Evolutionary conservation across 2,888 invertebrate genomes (phyloP), one percentile per base, ranked within the genome.

Genomic region (Meiosimyza decipiens): DNA sequence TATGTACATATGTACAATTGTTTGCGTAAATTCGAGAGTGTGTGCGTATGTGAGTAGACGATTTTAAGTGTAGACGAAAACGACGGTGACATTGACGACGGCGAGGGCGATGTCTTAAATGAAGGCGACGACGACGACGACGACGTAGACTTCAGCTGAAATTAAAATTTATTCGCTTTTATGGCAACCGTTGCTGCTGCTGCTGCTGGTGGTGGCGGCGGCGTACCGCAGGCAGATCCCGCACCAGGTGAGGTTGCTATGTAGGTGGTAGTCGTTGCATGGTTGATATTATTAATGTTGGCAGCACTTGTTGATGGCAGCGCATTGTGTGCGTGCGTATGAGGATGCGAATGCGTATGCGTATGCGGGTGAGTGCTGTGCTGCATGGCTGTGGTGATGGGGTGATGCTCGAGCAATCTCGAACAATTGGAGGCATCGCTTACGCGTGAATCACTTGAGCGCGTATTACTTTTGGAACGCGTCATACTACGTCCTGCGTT

Each of bases 391-490:
- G 79, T 77, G 78, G 83, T 82, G 57, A 78, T 77, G 78, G 83
- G 82, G 52, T 82, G 80, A 76, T 86, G 86, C 79, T 86, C 86
- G 81, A 84, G 83, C 76, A 85, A 79, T 75, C 84, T 82, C 62
- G 86, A 86, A 76, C 85, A 85, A 80, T 84, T 86, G 70, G 86
- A 86, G 33, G 82, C 83, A 78, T 87, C 86, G 76, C 86, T 86
- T 76, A 83, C 85, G 72, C 85, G 85, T 57, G 87, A 87, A 71
- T 87, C 86, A 78, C 85, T 87, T 77, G 86, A 87, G 77, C 85
- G 85, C 57, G 87, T 86, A 76, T 86, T 86, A 79, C 86, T 86
- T 80, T 86, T 87, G 28, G 86, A 86, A 73, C 86, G 85, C 77
- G 83, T 84, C 85, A 87, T 86, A 40, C 40, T 40, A 76, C 86